Base-by-base conservation (phyloP, 2,797 vertebrate species). In the Tamandua tetradactyla region DNA sequence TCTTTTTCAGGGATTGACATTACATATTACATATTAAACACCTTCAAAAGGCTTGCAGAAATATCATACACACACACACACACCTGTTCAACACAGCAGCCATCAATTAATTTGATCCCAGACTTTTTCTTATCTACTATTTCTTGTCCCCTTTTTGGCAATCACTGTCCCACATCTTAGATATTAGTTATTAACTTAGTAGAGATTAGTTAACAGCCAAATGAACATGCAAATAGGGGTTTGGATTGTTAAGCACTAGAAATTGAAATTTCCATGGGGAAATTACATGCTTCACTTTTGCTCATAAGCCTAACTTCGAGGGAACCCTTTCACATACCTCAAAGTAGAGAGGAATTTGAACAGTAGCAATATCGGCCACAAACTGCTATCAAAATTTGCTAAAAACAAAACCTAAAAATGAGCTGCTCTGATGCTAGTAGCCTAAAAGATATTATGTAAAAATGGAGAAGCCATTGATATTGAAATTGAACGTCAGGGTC, bases 371-470 rank as follows among this genome's bases (percentile, higher is more conserved):
- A 7, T 35, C 89, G 71, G 13, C 59, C 52, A 74, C 35, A 64
- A 69, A 71, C 5, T 61, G 37, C 3, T 68, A 42, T 20, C 35
- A 85, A 64, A 59, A 12, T 59, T 81, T 81, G 69, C 85, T 93
- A 30, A 40, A 80, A 82, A 52, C 49, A 52, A 52, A 52, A 52
- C 44, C 6, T 47, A 89, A 72, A 25, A 3, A 5, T 8, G 6
- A 6, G 35, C 4, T 3, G 15, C 75, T 86, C 20, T n/a, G n/a
- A 81, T 71, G 52, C 37, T 23, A 86, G 40, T 82, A 82, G 32
- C 61, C 7, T 76, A 82, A 90, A 76, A 64, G 12, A 87, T 37
- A 72, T 71, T 84, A 2, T 80, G 89, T 85, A 32, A 95, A 94
- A 85, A 74, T 47, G 20, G 79, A 87, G 79, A 78, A 59, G 57